Base-by-base conservation (phyloP, 1,140 invertebrate genomes). In the Philopotamus ludificatus region DNA sequence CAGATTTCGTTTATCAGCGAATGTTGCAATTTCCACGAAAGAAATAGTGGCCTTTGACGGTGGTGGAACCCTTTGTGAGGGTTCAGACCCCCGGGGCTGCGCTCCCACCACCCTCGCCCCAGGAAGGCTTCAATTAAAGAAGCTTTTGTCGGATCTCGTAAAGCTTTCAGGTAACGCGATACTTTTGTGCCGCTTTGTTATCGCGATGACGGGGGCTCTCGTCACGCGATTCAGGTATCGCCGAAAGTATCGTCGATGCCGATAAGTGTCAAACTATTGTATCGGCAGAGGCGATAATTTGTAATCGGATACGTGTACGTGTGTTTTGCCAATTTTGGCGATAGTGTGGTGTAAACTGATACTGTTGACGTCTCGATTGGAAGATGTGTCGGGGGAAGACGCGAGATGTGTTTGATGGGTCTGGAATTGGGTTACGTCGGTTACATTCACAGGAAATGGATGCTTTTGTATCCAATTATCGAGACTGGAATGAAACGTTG, bases 131-230 rank as follows among this genome's bases (percentile, higher is more conserved):
- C 54, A 57, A 57, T 57, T 57, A 57, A 28, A 57, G 39, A 12
- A 41, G 54, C 54, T 57, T 57, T 57, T 42, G 54, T 57, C 15
- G 26, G 54, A 41, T 41, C 34, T 18, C 26, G 39, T 26, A 42
- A 57, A 57, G 54, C 25, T 55, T 55, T 42, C 39, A 2, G 54
- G 54, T 41, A 42, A 57, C 39, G 39, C 39, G 39, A 57, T 57
- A 57, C 54, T 42, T 22, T 9, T 55, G 26, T 18, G 41, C 28
- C n/a, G 28, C 1, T 10, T 50, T 18, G 21, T 26, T 22, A 12
- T 28, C 4, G 15, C 3, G 20, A 15, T 57, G 54, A 57, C 20
- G 54, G 42, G 23, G 54, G 54, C 42, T 42, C n/a, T 3, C 1
- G 12, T 57, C 54, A 57, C 42, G 16, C 39, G 23, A 1, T 4